These are phyloP conservation scores for Fulmarus glacialis DNA, from an alignment of 2,113 vertebrate species.

Conservation along the genomic window DNA sequence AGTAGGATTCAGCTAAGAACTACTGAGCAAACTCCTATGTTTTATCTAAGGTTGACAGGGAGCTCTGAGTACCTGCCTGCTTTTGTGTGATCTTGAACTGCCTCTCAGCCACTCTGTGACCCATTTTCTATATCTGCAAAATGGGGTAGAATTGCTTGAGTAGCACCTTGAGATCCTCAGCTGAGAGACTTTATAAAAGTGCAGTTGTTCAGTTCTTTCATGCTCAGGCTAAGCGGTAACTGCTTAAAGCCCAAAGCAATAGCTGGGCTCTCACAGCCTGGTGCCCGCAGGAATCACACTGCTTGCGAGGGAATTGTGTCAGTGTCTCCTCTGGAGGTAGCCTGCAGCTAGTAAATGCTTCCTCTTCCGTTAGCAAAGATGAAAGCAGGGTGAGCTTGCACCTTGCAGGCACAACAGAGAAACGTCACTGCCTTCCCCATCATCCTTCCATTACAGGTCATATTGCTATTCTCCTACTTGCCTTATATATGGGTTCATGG, in stretches of 20 bases:
- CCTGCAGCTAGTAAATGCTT: not conserved
- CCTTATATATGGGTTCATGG: not conserved
- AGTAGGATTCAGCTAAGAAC: not conserved
- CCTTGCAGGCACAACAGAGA: not conserved
- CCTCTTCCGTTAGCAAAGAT: not conserved
- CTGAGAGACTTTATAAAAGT: not conserved
- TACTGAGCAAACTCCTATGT: not conserved
- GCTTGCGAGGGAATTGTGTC: rapidly evolving
- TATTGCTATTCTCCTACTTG: not conserved
- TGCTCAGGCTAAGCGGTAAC: not conserved
- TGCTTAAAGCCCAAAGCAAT: not conserved
- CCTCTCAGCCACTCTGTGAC: not conserved
- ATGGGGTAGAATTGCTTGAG: not conserved
- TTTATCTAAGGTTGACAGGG: not conserved
- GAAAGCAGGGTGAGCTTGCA: not conserved
- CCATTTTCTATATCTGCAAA: not conserved
- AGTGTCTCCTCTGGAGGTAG: not conserved
- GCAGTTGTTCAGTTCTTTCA: not conserved
- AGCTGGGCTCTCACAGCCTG: not conserved
- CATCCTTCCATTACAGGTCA: not conserved
- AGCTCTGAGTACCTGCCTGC: not conserved
- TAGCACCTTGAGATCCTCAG: not conserved
- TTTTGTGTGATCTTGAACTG: not conserved
- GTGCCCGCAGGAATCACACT: not conserved
- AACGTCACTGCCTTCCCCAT: not conserved